These are phyloP conservation scores for Lytechinus pictus DNA, from an alignment of 35 echinoderm and acorn worm genomes.

Conservation along the genomic window DNA sequence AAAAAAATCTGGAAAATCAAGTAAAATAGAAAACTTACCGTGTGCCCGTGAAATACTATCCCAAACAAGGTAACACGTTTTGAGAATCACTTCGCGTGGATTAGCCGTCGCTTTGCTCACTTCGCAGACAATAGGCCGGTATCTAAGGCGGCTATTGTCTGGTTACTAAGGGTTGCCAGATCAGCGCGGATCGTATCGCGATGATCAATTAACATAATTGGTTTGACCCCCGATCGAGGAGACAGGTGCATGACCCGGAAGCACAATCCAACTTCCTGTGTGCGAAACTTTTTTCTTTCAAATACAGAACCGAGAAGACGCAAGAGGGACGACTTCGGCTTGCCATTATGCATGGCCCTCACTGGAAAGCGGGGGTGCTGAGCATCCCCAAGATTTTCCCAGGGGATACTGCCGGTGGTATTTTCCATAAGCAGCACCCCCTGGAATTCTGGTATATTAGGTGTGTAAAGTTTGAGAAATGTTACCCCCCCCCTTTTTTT, in stretches of 20 bases:
- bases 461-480: no score
- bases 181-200: neutral
- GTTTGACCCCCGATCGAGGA: neutral
- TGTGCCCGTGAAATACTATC: neutral
- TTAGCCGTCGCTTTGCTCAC: constrained; percentile 5
- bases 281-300: no score
- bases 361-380: no score
- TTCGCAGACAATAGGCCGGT: neutral
- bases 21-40: neutral
- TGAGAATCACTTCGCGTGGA: neutral
- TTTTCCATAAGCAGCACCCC: no score
- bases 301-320: no score
- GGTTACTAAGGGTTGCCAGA: constrained; percentile 22
- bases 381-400: no score
- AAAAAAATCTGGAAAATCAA: neutral
- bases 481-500: no score
- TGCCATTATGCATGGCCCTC: no score
- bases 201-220: constrained; percentile 17
- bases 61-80: neutral
- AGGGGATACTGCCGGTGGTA: no score
- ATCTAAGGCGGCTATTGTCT: constrained; percentile 42
- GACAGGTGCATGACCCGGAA: constrained; percentile 47
- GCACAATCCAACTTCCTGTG: neutral
- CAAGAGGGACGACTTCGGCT: no score
- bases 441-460: no score